phyloP scores from a whole-genome alignment of 1,140 invertebrate genomes.

The Drosophila simulans region DNA sequence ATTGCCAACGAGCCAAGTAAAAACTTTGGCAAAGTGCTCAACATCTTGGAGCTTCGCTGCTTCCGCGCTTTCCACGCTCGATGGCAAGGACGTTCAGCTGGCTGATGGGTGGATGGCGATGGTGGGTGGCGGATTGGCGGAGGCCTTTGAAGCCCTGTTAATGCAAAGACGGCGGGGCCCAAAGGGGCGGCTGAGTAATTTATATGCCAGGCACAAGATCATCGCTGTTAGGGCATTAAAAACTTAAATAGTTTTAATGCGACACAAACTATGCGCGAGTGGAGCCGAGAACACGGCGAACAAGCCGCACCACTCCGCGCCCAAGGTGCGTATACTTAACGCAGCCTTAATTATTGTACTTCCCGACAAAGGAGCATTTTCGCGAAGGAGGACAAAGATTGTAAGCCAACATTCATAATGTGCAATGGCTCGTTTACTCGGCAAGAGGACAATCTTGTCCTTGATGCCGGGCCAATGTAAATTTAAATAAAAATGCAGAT shows the following conservation, averaged over 20 bases:
- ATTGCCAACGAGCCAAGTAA: slow-evolving; percentile 82
- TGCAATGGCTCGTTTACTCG: slow-evolving; percentile 51
- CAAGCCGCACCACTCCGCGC: slow-evolving; percentile 8
- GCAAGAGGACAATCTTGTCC: slow-evolving; percentile 30
- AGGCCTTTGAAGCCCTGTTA: slow-evolving; percentile 69
- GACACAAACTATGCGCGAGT: slow-evolving; percentile 67
- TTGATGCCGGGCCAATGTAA: slow-evolving; percentile 26
- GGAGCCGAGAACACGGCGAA: slow-evolving; percentile 19
- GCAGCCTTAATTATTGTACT: slow-evolving; percentile 24
- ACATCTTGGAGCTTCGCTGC: slow-evolving; percentile 46
- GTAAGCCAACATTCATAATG: slow-evolving; percentile 53
- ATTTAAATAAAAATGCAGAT: slow-evolving; percentile 50
- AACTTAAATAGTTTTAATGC: slow-evolving; percentile 83
- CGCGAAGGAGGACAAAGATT: neutral
- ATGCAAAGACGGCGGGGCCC: slow-evolving; percentile 19
- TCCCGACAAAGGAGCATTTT: neutral
- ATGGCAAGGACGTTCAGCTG: slow-evolving; percentile 59
- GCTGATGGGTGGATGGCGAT: neutral
- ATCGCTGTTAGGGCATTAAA: slow-evolving; percentile 80
- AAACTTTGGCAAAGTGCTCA: slow-evolving; percentile 80
- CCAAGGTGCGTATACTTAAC: slow-evolving; percentile 61
- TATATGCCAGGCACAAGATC: slow-evolving; percentile 80
- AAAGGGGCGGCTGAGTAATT: slow-evolving; percentile 52
- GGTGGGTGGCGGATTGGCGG: slow-evolving; percentile 3
- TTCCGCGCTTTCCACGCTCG: slow-evolving; percentile 9